These are phyloP conservation scores for Phasia obesa DNA, from an alignment of 2,888 invertebrate genomes.

Conservation along the genomic window DNA sequence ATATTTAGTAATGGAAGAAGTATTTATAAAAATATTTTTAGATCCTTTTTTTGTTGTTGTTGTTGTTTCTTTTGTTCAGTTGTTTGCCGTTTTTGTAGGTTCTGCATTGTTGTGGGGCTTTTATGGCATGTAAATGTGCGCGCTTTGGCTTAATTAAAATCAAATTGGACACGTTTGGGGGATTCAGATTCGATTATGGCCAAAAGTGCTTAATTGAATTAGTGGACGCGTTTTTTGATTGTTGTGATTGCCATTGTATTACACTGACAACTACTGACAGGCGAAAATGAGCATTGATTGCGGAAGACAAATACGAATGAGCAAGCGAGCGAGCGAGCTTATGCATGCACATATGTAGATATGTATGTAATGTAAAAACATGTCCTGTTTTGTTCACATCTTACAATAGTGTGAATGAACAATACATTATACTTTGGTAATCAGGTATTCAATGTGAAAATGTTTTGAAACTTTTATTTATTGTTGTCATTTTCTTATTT, in stretches of 20 bases:
- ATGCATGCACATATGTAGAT: not conserved
- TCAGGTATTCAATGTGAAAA: conserved; percentile 41
- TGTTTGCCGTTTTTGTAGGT: conserved; percentile 20
- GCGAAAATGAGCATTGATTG: conserved; percentile 70
- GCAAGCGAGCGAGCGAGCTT: too few species aligned
- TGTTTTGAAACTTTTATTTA: conserved; percentile 51
- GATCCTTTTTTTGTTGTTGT: conserved; percentile 32
- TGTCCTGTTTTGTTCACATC: conserved; percentile 22
- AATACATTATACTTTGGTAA: conserved; percentile 44
- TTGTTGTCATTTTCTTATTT: conserved; percentile 9
- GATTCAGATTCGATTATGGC: conserved; percentile 70
- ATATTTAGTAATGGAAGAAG: conserved; percentile 52
- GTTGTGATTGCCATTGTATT: conserved; percentile 78
- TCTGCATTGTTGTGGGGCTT: conserved; percentile 16
- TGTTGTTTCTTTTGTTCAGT: not conserved
- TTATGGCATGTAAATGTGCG: conserved; percentile 35
- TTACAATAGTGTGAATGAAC: conserved; percentile 30
- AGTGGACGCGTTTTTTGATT: conserved; percentile 77
- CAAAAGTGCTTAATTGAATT: conserved; percentile 78
- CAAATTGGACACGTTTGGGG: conserved; percentile 72
- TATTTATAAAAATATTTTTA: conserved; percentile 51
- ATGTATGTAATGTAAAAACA: conserved; percentile 3
- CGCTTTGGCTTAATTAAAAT: conserved; percentile 72
- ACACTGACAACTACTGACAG: conserved; percentile 68
- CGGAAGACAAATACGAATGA: conserved; percentile 50